Percentiles rank a stretch among this genome's conserved stretches.
Evolutionary conservation across 2,888 invertebrate genomes (phyloP).

Genomic region (Vannuccia rotundouncinata): DNA sequence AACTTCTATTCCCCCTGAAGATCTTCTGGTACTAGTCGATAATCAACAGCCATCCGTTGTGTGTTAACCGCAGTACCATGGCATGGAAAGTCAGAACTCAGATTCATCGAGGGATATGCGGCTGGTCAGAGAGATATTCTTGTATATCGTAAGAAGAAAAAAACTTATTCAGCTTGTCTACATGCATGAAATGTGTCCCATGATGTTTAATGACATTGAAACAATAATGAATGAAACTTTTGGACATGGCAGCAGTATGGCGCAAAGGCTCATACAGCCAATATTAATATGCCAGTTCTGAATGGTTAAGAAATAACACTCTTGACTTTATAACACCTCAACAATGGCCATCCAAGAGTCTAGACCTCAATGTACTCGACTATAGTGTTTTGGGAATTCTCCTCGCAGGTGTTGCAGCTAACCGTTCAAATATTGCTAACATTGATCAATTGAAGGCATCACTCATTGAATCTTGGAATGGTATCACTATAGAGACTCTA

Average conservation of each 20-base stretch:
- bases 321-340: not conserved
- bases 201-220: conserved; percentile 2
- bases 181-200: not conserved
- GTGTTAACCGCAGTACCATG: conserved; percentile 2
- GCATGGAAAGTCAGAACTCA: conserved; percentile 5
- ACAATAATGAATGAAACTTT: not conserved
- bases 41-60: not conserved
- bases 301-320: conserved; percentile 17
- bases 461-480: not conserved
- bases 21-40: not conserved
- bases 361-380: not conserved
- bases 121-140: not conserved
- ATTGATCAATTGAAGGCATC: not conserved
- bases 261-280: conserved; percentile 22
- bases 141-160: conserved; percentile 5
- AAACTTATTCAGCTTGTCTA: not conserved
- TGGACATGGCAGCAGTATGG: conserved; percentile 25
- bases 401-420: not conserved
- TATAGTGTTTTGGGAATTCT: not conserved
- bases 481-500: not conserved
- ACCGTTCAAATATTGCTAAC: not conserved
- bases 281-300: conserved; percentile 2
- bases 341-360: conserved; percentile 30
- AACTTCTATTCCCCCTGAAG: not conserved
- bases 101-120: conserved; percentile 16